Evolutionary conservation across 2,113 vertebrate species (phyloP).

Genomic region (Salvelinus fontinalis): DNA sequence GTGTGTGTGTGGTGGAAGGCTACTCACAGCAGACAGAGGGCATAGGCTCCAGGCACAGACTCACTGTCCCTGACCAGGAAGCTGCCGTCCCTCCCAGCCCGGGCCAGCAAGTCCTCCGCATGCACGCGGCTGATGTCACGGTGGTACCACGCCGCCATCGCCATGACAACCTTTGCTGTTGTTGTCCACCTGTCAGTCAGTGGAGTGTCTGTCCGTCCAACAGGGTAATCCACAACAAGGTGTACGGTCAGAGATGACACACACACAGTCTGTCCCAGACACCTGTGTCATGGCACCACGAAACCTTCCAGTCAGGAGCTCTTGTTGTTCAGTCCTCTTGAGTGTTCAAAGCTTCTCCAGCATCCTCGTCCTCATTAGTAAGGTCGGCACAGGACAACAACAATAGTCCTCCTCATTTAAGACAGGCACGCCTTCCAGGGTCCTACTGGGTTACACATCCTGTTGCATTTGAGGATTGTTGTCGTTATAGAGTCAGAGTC

Average conservation of each 20-base stretch:
- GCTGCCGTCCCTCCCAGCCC: slow-evolving; percentile 82
- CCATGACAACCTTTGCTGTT: slow-evolving; percentile 60
- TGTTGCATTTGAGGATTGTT: slow-evolving; percentile 22
- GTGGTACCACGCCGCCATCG: slow-evolving; percentile 83
- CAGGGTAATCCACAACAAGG: slow-evolving; percentile 54
- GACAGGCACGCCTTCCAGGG: slow-evolving; percentile 41
- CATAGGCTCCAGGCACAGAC: slow-evolving; percentile 85
- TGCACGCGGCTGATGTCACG: slow-evolving; percentile 83
- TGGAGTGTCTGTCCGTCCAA: slow-evolving; percentile 15
- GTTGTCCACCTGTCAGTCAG: neutral
- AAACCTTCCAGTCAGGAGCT: slow-evolving; percentile 19
- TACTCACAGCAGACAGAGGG: slow-evolving; percentile 87
- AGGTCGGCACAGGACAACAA: slow-evolving; percentile 9
- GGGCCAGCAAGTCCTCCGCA: slow-evolving; percentile 83
- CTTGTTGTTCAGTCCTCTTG: slow-evolving; percentile 3
- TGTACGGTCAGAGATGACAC: slow-evolving; percentile 14
- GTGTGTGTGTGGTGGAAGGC: slow-evolving; percentile 6
- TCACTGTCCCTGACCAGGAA: slow-evolving; percentile 89
- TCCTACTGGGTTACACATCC: slow-evolving; percentile 45
- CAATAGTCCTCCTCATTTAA: slow-evolving; percentile 1
- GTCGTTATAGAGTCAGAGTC: neutral
- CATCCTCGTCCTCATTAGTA: slow-evolving; percentile 32
- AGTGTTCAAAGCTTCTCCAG: slow-evolving; percentile 38
- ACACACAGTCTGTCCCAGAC: slow-evolving; percentile 11
- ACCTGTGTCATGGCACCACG: slow-evolving; percentile 14